Conservation (phyloP, 2,797 vertebrate genomes). For the Crocodylus rhombifer region DNA sequence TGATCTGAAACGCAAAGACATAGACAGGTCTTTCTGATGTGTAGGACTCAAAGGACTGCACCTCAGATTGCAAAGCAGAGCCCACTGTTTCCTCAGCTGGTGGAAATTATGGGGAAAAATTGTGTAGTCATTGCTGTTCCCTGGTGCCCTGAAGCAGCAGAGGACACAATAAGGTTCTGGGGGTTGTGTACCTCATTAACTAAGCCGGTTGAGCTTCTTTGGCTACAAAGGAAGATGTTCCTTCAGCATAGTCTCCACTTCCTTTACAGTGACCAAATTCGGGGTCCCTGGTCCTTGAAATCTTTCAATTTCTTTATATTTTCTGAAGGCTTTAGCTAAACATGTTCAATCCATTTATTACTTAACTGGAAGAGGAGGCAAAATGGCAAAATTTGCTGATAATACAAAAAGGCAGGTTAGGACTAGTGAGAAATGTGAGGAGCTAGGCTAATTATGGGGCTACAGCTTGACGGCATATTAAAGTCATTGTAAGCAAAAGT, state of each 20-base stretch:
- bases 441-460: not conserved
- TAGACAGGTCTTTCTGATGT: not conserved
- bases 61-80: not conserved
- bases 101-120: not conserved
- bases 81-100: not conserved
- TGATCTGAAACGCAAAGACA: not conserved
- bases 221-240: too few relatives aligned
- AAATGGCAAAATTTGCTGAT: not conserved
- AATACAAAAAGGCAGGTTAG: not conserved
- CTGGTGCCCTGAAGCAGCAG: not conserved
- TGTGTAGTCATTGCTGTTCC: not conserved
- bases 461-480: not conserved
- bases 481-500: not conserved
- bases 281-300: too few relatives aligned
- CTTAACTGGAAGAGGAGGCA: not conserved
- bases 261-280: not conserved
- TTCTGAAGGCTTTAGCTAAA: not conserved
- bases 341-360: not conserved
- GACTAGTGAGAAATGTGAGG: not conserved
- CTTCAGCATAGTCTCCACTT: not conserved
- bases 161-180: not conserved
- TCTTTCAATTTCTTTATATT: not conserved
- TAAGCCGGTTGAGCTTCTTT: not conserved
- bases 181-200: not conserved
- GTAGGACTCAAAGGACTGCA: not conserved